Conservation (phyloP, 2,888 invertebrate species). For the Dorcus parallelipipedus region DNA sequence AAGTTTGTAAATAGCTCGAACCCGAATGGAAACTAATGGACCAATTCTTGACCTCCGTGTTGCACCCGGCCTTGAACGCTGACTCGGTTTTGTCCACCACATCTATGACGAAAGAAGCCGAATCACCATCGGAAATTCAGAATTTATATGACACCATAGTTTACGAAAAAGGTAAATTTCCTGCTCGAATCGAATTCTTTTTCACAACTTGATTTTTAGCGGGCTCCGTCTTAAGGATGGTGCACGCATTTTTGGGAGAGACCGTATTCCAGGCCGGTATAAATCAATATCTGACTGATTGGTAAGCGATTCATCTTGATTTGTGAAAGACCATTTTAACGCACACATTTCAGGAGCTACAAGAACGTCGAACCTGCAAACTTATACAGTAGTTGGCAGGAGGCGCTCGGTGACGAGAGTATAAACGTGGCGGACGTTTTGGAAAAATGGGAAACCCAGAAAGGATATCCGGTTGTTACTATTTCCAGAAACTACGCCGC, state of each 20-base stretch:
- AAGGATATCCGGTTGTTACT: conserved; percentile 22
- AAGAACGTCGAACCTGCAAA: conserved; percentile 27
- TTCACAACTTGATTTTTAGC: conserved; percentile 38
- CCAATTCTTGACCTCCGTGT: conserved; percentile 45
- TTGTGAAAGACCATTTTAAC: too few species aligned
- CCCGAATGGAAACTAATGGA: conserved; percentile 49
- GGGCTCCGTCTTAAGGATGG: conserved; percentile 55
- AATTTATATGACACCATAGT: conserved; percentile 58
- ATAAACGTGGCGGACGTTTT: conserved; percentile 7
- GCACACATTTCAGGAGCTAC: conserved; percentile 2
- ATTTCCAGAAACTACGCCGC: conserved; percentile 6
- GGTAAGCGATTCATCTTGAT: neutral
- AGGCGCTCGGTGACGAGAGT: neutral
- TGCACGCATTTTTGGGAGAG: conserved; percentile 17
- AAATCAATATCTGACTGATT: conserved; percentile 16
- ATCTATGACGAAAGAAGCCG: conserved; percentile 55
- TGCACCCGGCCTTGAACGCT: conserved; percentile 40
- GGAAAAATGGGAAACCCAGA: conserved; percentile 16
- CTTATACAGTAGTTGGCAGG: conserved; percentile 37
- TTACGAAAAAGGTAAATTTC: conserved; percentile 57
- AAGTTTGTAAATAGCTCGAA: conserved; percentile 27
- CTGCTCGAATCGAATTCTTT: too few species aligned
- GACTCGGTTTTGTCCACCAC: conserved; percentile 52
- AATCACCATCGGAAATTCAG: conserved; percentile 52
- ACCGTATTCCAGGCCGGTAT: conserved; percentile 18